Evolutionary conservation across 2,888 invertebrate species (phyloP).

Genomic region (Drosophila mulleri): DNA sequence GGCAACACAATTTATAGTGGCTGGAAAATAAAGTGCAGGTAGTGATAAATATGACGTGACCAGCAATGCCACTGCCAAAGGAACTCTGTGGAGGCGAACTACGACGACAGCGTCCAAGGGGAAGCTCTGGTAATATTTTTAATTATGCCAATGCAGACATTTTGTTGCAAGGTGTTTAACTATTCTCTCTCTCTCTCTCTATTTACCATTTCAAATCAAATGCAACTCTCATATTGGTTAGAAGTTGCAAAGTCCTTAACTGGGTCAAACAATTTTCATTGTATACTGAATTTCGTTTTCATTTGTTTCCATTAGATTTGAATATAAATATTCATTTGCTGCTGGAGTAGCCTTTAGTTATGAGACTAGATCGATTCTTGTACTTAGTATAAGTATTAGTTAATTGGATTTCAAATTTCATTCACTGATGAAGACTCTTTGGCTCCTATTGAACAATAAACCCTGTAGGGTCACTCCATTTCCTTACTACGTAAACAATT

Average conservation of each 20-base stretch:
- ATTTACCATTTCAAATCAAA: conserved; percentile 1
- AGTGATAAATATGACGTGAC: conserved; percentile 76
- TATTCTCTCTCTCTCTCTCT: too few relatives aligned
- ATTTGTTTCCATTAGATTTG: neutral
- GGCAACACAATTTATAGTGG: conserved; percentile 71
- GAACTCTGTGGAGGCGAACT: conserved; percentile 9
- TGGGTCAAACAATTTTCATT: conserved; percentile 2
- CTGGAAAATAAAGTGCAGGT: conserved; percentile 65
- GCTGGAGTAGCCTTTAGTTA: neutral
- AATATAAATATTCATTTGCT: neutral
- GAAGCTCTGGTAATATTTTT: conserved; percentile 51
- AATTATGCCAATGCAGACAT: conserved; percentile 55
- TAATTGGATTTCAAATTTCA: neutral
- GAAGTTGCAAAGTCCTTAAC: neutral
- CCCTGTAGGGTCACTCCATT: neutral
- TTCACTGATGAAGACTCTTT: neutral
- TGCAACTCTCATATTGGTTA: neutral
- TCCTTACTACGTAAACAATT: too few relatives aligned
- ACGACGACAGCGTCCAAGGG: conserved; percentile 16
- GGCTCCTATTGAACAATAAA: neutral
- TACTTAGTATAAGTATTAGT: neutral
- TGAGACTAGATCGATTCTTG: too few relatives aligned
- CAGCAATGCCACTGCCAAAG: conserved; percentile 47
- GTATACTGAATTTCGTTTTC: neutral
- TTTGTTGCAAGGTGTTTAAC: conserved; percentile 36